Percentiles rank a stretch among this genome's conserved stretches.
Evolutionary conservation across 1,140 invertebrate genomes (phyloP).

Genomic region (Choristoneura fumiferana): DNA sequence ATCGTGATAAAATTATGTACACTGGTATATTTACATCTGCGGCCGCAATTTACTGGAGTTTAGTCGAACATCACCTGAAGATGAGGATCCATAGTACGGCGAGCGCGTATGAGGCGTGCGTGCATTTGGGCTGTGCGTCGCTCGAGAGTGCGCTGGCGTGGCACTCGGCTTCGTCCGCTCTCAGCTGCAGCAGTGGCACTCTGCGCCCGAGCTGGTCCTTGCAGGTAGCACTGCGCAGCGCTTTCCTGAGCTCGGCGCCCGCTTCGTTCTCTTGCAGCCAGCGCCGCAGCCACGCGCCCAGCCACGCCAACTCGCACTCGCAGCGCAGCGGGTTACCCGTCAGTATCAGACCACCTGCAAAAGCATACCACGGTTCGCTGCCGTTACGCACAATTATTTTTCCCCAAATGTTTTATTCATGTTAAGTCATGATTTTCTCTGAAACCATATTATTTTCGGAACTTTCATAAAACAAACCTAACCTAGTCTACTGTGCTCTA

Average conservation of each 20-base stretch:
- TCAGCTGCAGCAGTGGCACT: slow-evolving; percentile 84
- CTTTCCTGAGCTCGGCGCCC: slow-evolving; percentile 57
- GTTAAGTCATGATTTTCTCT: too few relatives aligned
- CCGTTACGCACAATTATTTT: too few relatives aligned
- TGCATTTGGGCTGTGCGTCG: slow-evolving; percentile 66
- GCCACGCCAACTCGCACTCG: slow-evolving; percentile 93
- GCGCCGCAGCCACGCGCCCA: slow-evolving; percentile 91
- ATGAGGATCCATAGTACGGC: slow-evolving; percentile 48
- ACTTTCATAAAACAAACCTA: too few relatives aligned
- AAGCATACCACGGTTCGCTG: slow-evolving; percentile 6
- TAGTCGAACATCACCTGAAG: slow-evolving; percentile 55
- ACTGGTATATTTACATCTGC: slow-evolving; percentile 21
- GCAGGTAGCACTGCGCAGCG: slow-evolving; percentile 81
- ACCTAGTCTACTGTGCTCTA: too few relatives aligned
- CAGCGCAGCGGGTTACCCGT: slow-evolving; percentile 91
- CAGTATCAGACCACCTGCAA: slow-evolving; percentile 87
- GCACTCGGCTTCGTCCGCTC: slow-evolving; percentile 86
- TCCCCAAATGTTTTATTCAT: too few relatives aligned
- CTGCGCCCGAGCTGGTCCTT: slow-evolving; percentile 80
- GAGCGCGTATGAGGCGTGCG: slow-evolving; percentile 51
- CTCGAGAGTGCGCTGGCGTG: slow-evolving; percentile 86
- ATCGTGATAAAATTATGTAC: slow-evolving; percentile 36
- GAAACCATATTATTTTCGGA: too few relatives aligned
- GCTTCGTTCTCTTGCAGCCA: slow-evolving; percentile 83
- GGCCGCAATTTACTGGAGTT: slow-evolving; percentile 13